Conservation (phyloP, 2,797 vertebrate species). For the Fundulus diaphanus region DNA sequence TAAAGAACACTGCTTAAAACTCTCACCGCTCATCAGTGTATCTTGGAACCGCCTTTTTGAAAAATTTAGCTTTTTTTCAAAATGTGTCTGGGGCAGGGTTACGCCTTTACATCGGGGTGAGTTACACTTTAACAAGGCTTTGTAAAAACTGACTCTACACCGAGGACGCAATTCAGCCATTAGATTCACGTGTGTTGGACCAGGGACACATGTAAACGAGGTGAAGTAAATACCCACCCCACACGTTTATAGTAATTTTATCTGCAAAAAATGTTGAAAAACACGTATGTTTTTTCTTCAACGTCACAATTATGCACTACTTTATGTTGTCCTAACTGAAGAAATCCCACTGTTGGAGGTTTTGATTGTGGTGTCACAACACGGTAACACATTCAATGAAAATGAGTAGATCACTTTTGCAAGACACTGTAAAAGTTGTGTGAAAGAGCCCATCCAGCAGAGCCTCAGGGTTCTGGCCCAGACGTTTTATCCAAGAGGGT, state of each 20-base stretch:
- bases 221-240: background rate
- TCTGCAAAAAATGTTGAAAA: background rate
- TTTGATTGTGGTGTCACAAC: background rate
- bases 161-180: background rate
- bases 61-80: no score
- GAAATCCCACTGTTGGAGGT: background rate
- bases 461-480: constrained; percentile 53
- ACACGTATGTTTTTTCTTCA: background rate
- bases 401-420: background rate
- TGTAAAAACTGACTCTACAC: background rate
- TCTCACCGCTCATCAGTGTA: no score
- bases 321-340: background rate
- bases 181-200: background rate
- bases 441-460: constrained; percentile 46
- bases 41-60: no score
- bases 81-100: no score
- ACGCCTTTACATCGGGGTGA: no score
- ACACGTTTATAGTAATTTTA: background rate
- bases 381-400: background rate
- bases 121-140: no score
- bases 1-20: no score
- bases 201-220: background rate
- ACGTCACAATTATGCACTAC: background rate
- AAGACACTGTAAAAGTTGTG: constrained; percentile 64
- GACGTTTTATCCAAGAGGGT: constrained; percentile 58